These are phyloP conservation scores for Hypotaenidia philippensis DNA, from an alignment of 2,797 vertebrate species.

Conservation along the genomic window DNA sequence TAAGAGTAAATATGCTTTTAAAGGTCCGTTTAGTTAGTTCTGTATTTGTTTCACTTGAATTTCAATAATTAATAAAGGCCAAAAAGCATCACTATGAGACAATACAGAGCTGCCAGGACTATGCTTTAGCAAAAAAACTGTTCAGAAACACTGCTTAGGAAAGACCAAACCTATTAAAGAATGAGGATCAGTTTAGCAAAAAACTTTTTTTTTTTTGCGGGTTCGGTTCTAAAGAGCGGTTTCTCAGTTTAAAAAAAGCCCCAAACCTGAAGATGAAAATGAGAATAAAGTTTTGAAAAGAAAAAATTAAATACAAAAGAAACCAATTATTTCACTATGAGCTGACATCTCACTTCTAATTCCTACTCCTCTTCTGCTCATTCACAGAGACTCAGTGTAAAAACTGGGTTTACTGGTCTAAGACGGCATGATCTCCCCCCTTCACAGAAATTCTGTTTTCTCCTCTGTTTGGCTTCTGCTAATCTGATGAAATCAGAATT, in stretches of 20 bases:
- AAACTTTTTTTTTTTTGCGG: not conserved
- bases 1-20: not conserved
- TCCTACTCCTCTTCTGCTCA: not conserved
- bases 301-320: not conserved
- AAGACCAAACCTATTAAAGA: not conserved
- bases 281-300: not conserved
- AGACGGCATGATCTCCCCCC: not conserved
- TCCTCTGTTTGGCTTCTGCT: not conserved
- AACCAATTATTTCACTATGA: not conserved
- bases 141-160: not conserved
- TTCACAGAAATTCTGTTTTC: slow-evolving; percentile 15
- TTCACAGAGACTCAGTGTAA: not conserved
- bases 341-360: not conserved
- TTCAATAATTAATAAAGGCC: not conserved
- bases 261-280: not conserved
- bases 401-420: not conserved
- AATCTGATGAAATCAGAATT: slow-evolving; percentile 63
- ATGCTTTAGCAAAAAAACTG: not conserved
- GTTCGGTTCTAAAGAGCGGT: not conserved
- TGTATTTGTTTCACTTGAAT: not conserved
- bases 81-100: not conserved
- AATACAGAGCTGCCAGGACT: not conserved
- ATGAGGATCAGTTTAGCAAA: not conserved
- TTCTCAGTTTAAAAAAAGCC: not conserved
- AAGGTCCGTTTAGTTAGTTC: not conserved